Evolutionary conservation across 2,113 vertebrate genomes (phyloP).

Genomic region (Genyomyrus donnyi): DNA sequence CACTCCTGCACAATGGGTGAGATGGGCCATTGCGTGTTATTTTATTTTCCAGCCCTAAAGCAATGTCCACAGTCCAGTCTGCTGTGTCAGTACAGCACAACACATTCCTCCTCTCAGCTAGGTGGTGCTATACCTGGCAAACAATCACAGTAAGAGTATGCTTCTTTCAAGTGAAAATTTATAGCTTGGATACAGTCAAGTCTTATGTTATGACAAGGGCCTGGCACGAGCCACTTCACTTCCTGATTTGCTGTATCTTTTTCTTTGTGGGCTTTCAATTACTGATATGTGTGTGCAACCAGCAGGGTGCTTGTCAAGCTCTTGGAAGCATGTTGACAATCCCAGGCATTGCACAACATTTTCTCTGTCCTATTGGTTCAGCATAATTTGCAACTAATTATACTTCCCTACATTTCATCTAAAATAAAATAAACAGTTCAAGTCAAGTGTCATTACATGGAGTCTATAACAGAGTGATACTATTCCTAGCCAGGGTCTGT

Average conservation of each 20-base stretch:
- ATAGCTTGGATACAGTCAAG: neutral
- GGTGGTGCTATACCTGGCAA: neutral
- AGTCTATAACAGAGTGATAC: too few relatives aligned
- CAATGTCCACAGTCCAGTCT: neutral
- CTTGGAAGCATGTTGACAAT: neutral
- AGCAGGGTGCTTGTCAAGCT: neutral
- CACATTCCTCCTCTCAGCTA: neutral
- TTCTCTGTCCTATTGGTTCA: neutral
- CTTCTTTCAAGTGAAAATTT: neutral
- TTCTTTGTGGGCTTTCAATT: neutral
- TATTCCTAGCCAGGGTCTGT: too few relatives aligned
- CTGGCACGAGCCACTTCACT: neutral
- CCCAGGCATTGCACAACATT: neutral
- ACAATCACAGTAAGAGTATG: neutral
- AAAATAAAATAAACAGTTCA: neutral
- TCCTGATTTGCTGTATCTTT: neutral
- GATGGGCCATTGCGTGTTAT: neutral
- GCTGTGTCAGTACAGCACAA: neutral
- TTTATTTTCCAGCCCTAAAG: slow-evolving; percentile 1
- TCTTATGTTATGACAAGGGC: neutral
- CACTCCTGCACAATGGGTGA: neutral
- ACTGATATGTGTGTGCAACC: neutral
- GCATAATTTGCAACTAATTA: neutral
- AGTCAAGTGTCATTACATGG: neutral
- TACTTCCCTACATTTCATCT: neutral